phyloP scores from a whole-genome alignment of 2,888 invertebrate species.

The Lottia gigantea region DNA sequence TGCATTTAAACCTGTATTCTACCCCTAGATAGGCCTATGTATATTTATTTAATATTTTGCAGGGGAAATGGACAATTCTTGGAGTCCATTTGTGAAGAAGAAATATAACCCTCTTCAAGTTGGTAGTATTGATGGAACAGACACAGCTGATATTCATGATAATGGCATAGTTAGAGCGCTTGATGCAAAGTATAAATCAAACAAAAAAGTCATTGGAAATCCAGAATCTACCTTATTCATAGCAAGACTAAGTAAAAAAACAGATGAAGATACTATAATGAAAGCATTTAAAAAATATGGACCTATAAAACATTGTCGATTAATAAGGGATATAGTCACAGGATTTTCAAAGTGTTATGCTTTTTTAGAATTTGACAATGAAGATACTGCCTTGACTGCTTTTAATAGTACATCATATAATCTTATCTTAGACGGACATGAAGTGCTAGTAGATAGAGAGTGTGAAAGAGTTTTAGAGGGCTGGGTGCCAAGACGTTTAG shows the following conservation, averaged over 20 bases:
- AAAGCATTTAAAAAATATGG: conserved; percentile 74
- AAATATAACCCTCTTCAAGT: conserved; percentile 83
- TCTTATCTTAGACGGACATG: conserved; percentile 75
- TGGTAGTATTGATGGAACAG: conserved; percentile 89
- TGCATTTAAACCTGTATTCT: too few species aligned
- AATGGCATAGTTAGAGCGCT: conserved; percentile 80
- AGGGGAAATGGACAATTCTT: too few species aligned
- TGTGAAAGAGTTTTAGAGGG: conserved; percentile 76
- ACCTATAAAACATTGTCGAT: conserved; percentile 74
- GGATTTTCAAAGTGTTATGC: conserved; percentile 85
- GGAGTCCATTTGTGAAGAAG: conserved; percentile 37
- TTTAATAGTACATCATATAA: conserved; percentile 72
- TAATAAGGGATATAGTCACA: conserved; percentile 85
- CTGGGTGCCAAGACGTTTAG: conserved; percentile 86
- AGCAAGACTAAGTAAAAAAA: conserved; percentile 78
- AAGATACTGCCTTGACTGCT: conserved; percentile 75
- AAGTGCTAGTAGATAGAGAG: conserved; percentile 83
- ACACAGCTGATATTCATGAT: conserved; percentile 81
- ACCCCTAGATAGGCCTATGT: too few species aligned
- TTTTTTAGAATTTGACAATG: conserved; percentile 83
- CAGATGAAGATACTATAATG: conserved; percentile 73
- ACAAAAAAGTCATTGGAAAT: conserved; percentile 74
- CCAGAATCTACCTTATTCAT: conserved; percentile 82
- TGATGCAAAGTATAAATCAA: conserved; percentile 69
- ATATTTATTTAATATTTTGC: too few species aligned